Base-by-base conservation (phyloP, 2,888 invertebrate genomes). In the Hypercompe scribonia region DNA sequence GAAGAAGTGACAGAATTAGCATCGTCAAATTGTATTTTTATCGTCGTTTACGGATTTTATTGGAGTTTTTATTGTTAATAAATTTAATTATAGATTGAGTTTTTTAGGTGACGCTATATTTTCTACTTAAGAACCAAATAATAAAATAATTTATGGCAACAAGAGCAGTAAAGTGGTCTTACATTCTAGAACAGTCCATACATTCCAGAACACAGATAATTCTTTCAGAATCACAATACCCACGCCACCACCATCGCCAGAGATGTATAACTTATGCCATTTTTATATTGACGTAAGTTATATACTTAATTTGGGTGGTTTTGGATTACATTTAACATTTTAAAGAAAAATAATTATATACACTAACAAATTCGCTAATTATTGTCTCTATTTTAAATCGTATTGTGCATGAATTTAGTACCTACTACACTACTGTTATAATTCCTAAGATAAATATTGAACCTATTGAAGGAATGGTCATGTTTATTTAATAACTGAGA, bases 1-100 rank as follows among this genome's bases (percentile, higher is more conserved):
- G 72, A 72, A 78, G 73, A 80, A 61, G 64, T 61, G 31, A 61
- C 28, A 31, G 31, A 61, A 61, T 61, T 61, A 61, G 58, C 58
- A 61, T 61, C 28, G 15, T 18, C 15, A 31, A 31, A 61, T 61
- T 61, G 15, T 61, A 61, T 34, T 34, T n/a, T 18, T 65, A 65
- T 65, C 39, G 11, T 18, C 28, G 8, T 65, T 28, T 28, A 65
- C 18, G 28, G 1, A 42, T 13, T 39, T 42, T 18, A 42, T 65
- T 39, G 18, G 28, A 65, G 24, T 13, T 36, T 13, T 36, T n/a
- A 54, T 54, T n/a, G n/a, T n/a, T n/a, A n/a, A 54, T 13, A 54
- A 54, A 54, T n/a, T n/a, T 54, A n/a, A 7, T 54, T n/a, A 11
- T 28, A 10, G n/a, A 54, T 3, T 10, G 13, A 5, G 5, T 31